Evolutionary conservation across 2,113 vertebrate species (phyloP), one percentile per base, ranked within the genome.

Genomic region (Astur gentilis): DNA sequence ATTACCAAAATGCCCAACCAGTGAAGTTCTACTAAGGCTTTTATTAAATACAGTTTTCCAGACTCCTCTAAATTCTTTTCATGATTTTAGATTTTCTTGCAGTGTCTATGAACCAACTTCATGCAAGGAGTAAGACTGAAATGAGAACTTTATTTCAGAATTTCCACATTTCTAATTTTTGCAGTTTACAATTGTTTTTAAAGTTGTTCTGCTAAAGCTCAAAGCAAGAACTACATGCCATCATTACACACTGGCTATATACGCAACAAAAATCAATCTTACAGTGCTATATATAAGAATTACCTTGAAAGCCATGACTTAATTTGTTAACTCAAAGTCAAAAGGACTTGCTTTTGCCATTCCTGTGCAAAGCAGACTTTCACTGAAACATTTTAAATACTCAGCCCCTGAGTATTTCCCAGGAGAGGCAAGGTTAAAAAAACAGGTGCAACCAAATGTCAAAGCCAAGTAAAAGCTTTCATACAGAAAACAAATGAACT

Each of bases 351-450:
- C 45, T 94, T 61, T 62, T 73, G 49, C 49, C 36, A 66, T 26
- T 31, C 22, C 42, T 61, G 16, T 2, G 5, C 36, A 61, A 49
- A 42, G 21, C 58, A 66, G 55, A 64, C 57, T 79, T 82, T 31
- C 27, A 62, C 57, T n/a, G 26, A 87, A 79, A 66, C 12, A 42
- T 73, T 83, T 85, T 29, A 72, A 95, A 85, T 22, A 61, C 38
- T 77, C 47, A 62, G 81, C 82, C 58, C 72, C 7, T 16, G 21
- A 80, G 40, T 2, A 69, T 27, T 7, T 86, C 93, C 86, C 94
- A 61, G 49, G 79, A 95, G 85, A 86, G 31, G 13, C 13, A 77
- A 83, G 85, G 92, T 96, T 95, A 95, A 90, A 72, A 94, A 60
- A 90, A 82, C 73, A 93, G 92, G 75, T 70, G 79, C 58, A 79